phyloP scores from a whole-genome alignment of 2,113 vertebrate genomes.

The Gallinago paraguaiae region DNA sequence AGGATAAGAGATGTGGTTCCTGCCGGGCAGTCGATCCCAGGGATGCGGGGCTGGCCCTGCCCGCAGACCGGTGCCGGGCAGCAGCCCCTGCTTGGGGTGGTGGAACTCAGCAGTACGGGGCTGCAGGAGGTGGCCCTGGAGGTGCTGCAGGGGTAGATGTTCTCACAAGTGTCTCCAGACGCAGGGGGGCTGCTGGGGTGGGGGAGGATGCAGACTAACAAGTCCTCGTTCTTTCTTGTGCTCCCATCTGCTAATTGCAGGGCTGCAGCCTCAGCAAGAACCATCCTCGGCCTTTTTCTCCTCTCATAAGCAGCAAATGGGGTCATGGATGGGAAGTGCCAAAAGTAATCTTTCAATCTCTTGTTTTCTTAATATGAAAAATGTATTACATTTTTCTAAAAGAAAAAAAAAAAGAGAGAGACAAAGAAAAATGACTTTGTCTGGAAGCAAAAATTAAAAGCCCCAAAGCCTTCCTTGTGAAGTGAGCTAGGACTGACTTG shows the following conservation, averaged over 20 bases:
- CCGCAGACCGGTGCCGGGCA: neutral
- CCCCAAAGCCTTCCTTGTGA: neutral
- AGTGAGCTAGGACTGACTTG: conserved; percentile 16
- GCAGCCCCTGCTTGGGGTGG: neutral
- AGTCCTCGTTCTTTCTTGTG: neutral
- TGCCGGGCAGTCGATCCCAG: neutral
- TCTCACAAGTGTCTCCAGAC: neutral
- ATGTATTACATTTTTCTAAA: neutral
- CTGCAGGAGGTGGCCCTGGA: neutral
- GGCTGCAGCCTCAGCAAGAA: neutral
- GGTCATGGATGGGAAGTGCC: conserved; percentile 9
- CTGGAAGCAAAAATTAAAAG: conserved; percentile 24
- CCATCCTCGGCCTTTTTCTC: neutral
- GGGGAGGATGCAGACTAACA: neutral
- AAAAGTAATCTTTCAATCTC: conserved; percentile 5
- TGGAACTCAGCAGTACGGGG: neutral
- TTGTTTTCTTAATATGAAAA: conserved; percentile 14
- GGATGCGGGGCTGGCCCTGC: neutral
- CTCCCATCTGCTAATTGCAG: neutral
- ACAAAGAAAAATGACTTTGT: neutral
- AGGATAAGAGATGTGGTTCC: neutral
- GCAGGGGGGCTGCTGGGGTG: neutral
- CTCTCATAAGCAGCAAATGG: conserved; percentile 5
- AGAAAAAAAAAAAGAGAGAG: neutral
- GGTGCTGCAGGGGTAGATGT: neutral